Base-by-base conservation (phyloP, 2,113 vertebrate genomes). In the Corythoichthys haematopterus region DNA sequence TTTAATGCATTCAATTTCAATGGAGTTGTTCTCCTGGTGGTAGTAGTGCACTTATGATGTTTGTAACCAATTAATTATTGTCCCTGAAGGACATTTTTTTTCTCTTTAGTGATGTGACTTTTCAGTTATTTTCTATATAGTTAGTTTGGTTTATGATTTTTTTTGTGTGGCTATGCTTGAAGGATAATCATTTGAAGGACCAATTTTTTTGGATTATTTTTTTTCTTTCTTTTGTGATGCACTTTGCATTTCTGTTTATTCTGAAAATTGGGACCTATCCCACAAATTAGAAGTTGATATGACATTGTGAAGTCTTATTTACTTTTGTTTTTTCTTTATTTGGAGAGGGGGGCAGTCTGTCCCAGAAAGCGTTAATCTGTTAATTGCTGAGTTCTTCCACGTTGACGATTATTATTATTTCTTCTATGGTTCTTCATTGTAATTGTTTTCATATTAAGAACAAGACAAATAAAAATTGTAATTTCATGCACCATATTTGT, bases 381-480 rank as follows among this genome's bases (percentile, higher is more conserved):
- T 82, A 79, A 78, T 88, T 77, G 82, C 78, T 83, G 72, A 78
- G 81, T 88, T 90, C 82, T 84, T 89, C 84, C 87, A 85, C 72
- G 82, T 80, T 64, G 73, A 75, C 74, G 86, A 75, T 82, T 84
- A 71, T 83, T 76, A 69, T 81, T 82, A 76, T 71, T 85, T 82
- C 83, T 78, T 80, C 10, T 79, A 75, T 82, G 74, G 74, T 87
- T 86, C 72, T 83, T 85, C 74, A 82, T 84, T 90, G 84, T 88
- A 84, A 81, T 83, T 72, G 68, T 85, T 84, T 78, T 61, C 78
- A 55, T 81, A 85, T 84, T 80, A 80, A 74, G 79, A 83, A 82
- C 78, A 65, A 62, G 71, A 86, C 48, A 68, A 89, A 57, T 57
- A 57, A 57, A 13, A 56, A 36, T 36, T 36, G 10, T 4, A 28